Conservation (phyloP, 2,888 invertebrate genomes). For the Dynastes maya region DNA sequence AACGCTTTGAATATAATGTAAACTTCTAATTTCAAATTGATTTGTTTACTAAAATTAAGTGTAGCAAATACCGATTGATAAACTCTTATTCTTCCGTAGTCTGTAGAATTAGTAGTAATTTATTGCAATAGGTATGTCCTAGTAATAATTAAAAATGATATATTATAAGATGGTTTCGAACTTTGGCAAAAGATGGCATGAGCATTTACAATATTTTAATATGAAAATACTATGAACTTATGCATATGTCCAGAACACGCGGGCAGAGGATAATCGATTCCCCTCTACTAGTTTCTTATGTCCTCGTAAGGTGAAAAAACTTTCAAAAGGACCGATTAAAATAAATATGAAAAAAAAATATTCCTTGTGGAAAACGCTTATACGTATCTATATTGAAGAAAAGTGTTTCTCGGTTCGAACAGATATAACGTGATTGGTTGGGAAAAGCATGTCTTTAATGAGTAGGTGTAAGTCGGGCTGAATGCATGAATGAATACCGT, state of each 20-base stretch:
- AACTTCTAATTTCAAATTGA: too few species aligned
- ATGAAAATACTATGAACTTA: constrained; percentile 3
- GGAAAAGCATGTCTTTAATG: constrained; percentile 48
- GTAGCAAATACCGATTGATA: too few species aligned
- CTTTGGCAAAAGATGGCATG: constrained; percentile 48
- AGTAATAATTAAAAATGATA: too few species aligned
- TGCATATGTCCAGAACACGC: background rate
- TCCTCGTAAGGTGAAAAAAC: constrained; percentile 7
- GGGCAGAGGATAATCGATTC: constrained; percentile 34
- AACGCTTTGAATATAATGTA: too few species aligned
- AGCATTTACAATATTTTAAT: constrained; percentile 45
- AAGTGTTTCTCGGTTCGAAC: constrained; percentile 11
- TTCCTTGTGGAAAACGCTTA: background rate
- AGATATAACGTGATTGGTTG: constrained; percentile 36
- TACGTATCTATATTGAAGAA: background rate
- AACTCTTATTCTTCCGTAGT: too few species aligned
- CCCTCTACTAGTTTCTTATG: constrained; percentile 14
- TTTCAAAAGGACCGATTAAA: constrained; percentile 1
- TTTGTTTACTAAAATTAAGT: too few species aligned
- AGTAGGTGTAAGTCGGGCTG: constrained; percentile 45
- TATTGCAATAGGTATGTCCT: too few species aligned
- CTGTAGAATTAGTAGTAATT: too few species aligned
- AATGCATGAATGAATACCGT: constrained; percentile 50
- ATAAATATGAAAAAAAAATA: constrained; percentile 9
- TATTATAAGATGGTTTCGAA: too few species aligned